phyloP scores from a whole-genome alignment of 2,888 invertebrate genomes.

The Euzetes globulus region DNA sequence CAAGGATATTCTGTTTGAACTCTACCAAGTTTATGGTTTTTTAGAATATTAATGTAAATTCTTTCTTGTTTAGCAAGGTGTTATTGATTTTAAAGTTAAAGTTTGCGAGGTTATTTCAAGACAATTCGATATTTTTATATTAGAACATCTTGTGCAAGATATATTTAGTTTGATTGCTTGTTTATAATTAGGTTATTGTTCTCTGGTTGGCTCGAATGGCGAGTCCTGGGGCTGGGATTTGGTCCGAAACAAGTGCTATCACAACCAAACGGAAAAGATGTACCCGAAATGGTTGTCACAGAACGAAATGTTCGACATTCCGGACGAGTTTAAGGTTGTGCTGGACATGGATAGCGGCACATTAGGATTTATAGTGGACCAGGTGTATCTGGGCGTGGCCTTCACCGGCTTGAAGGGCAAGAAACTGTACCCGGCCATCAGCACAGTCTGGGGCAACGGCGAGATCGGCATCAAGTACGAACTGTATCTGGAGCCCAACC shows the following conservation, averaged over 20 bases:
- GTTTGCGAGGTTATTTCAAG: too few relatives aligned
- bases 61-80: too few relatives aligned
- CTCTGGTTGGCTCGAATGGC: conserved; percentile 30
- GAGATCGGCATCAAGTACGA: conserved; percentile 33
- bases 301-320: conserved; percentile 30
- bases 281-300: conserved; percentile 27
- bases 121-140: too few relatives aligned
- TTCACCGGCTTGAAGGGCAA: conserved; percentile 33
- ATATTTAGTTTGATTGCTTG: too few relatives aligned
- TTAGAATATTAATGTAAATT: too few relatives aligned
- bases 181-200: conserved; percentile 27
- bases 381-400: conserved; percentile 28
- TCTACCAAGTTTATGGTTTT: too few relatives aligned
- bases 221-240: conserved; percentile 35
- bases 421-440: conserved; percentile 31
- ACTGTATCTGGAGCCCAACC: conserved; percentile 18
- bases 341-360: conserved; percentile 34
- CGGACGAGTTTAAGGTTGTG: conserved; percentile 32
- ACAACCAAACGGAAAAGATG: conserved; percentile 24
- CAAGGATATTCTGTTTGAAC: too few relatives aligned
- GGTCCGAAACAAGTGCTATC: conserved; percentile 29
- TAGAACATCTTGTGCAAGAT: too few relatives aligned
- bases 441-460: conserved; percentile 34
- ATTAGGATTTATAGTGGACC: conserved; percentile 32
- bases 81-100: too few relatives aligned